A percentile compares a stretch with the other conserved stretches of the same genome.
Evolutionary conservation across 2,797 vertebrate genomes (phyloP).

Genomic region (Aratinga solstitialis): DNA sequence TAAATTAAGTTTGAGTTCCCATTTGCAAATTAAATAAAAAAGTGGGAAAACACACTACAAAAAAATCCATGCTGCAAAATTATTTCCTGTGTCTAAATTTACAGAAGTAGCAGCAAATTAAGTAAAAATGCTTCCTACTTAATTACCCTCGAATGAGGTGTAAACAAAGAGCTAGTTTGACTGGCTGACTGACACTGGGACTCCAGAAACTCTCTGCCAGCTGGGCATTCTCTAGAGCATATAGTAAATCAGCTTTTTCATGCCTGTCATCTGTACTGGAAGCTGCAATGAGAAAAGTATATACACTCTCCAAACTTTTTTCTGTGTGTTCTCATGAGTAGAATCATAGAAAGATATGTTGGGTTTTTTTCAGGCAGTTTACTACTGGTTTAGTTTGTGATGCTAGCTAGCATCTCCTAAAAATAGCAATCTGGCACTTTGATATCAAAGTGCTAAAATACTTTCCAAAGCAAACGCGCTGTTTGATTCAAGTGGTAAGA

Average conservation of each 20-base stretch:
- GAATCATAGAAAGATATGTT: not conserved
- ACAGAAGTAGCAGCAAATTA: not conserved
- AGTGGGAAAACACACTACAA: not conserved
- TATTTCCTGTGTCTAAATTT: not conserved
- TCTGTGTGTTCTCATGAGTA: not conserved
- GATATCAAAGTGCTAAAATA: not conserved
- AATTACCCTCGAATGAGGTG: not conserved
- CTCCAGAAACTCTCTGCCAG: not conserved
- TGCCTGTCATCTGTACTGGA: not conserved
- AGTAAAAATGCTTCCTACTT: not conserved
- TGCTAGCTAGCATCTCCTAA: not conserved
- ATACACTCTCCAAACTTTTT: not conserved
- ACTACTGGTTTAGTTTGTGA: not conserved
- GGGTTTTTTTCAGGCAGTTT: not conserved
- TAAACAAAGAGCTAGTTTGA: not conserved
- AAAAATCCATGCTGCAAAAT: not conserved
- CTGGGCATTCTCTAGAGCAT: not conserved
- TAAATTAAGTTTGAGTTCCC: not conserved
- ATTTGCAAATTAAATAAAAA: not conserved
- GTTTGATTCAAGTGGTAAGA: not conserved
- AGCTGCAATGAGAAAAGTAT: not conserved
- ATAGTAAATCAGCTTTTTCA: not conserved
- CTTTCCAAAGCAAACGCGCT: not conserved
- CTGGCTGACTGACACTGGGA: not conserved
- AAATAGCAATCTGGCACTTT: not conserved